Conservation (phyloP, 2,113 vertebrate species). For the Onychorhynchus coronatus region DNA sequence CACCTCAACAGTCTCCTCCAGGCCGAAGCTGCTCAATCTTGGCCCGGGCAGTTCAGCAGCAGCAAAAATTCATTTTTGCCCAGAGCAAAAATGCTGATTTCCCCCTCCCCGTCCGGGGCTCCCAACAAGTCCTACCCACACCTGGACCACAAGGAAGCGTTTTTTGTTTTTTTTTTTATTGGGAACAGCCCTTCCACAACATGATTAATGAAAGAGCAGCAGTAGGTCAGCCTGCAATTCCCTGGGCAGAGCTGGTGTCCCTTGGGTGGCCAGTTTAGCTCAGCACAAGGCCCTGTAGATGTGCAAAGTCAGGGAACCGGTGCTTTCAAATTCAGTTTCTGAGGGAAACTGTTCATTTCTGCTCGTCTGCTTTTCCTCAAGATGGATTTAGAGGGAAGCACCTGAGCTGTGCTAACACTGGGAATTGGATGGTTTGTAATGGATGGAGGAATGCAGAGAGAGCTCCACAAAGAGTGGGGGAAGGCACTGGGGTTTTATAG, state of each 20-base stretch:
- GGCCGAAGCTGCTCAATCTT: neutral
- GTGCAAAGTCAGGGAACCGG: neutral
- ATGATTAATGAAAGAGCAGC: neutral
- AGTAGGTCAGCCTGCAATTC: accelerated
- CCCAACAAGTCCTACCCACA: neutral
- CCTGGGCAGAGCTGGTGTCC: neutral
- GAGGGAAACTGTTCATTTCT: neutral
- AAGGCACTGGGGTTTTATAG: neutral
- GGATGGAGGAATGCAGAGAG: neutral
- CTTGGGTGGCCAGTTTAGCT: neutral
- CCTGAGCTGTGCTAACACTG: neutral
- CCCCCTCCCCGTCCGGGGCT: neutral
- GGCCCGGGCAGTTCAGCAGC: neutral
- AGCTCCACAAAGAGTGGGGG: neutral
- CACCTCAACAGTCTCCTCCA: neutral
- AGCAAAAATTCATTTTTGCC: neutral
- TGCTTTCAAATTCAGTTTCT: neutral
- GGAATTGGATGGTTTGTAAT: neutral
- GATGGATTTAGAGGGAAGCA: neutral
- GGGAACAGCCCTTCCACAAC: neutral
- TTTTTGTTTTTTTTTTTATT: neutral
- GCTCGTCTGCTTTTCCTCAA: neutral
- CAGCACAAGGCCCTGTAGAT: neutral
- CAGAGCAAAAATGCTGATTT: neutral
- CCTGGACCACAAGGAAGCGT: neutral